Conservation (phyloP, 2,888 invertebrate species). For the Meiosimyza platycephala region DNA sequence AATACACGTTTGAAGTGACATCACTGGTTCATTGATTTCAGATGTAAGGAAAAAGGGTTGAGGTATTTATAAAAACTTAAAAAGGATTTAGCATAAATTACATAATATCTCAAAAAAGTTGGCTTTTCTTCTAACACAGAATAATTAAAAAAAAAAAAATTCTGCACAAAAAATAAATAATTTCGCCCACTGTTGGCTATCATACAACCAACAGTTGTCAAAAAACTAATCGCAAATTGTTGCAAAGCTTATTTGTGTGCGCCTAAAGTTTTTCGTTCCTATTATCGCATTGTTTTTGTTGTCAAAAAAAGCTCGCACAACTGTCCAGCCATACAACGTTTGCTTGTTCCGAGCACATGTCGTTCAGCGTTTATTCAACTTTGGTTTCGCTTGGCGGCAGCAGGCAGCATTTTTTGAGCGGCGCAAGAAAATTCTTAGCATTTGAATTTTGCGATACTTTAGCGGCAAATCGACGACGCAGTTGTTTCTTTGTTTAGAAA, state of each 20-base stretch:
- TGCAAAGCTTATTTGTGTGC: conserved; percentile 10
- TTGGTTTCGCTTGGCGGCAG: conserved; percentile 44
- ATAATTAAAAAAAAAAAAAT: too few relatives aligned
- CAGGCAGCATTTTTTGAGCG: conserved; percentile 27
- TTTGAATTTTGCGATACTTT: conserved; percentile 9
- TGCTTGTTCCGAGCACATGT: conserved; percentile 28
- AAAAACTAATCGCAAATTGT: not conserved
- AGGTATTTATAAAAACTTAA: too few relatives aligned
- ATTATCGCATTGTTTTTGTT: not conserved
- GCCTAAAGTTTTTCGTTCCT: not conserved
- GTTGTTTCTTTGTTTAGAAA: too few relatives aligned
- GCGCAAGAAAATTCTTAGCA: conserved; percentile 19
- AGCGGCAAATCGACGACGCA: conserved; percentile 24
- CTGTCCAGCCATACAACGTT: not conserved
- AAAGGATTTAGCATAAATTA: too few relatives aligned
- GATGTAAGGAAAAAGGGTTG: too few relatives aligned
- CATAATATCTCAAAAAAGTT: too few relatives aligned
- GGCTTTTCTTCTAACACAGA: too few relatives aligned
- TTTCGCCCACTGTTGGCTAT: too few relatives aligned
- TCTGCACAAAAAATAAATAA: too few relatives aligned
- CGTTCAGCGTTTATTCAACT: conserved; percentile 36
- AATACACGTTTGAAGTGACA: too few relatives aligned
- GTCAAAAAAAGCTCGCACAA: conserved; percentile 2
- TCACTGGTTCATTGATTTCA: too few relatives aligned
- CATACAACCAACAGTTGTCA: too few relatives aligned